These are phyloP conservation scores for Squalus acanthias DNA, from an alignment of 2,797 vertebrate species.

Conservation along the genomic window DNA sequence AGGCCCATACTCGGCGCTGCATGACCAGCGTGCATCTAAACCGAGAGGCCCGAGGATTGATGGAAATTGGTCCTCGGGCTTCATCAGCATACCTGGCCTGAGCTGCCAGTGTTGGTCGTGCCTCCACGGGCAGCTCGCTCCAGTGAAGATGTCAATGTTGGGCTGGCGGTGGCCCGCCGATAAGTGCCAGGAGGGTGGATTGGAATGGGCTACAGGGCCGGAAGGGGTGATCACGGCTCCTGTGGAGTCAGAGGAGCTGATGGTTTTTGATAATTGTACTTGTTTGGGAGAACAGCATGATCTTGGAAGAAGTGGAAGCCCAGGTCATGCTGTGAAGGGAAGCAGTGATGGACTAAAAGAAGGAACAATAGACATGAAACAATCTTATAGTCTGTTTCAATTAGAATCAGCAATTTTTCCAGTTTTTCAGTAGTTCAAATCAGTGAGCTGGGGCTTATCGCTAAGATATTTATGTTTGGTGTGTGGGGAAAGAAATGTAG, in stretches of 20 bases:
- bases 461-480: background rate
- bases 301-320: background rate
- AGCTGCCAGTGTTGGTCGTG: background rate
- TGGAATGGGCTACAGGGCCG: background rate
- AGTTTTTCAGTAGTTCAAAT: background rate
- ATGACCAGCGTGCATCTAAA: background rate
- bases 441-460: background rate
- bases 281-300: background rate
- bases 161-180: background rate
- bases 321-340: background rate
- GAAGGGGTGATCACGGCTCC: background rate
- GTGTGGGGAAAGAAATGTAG: background rate
- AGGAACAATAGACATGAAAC: background rate
- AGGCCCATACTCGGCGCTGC: background rate
- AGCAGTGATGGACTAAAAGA: background rate
- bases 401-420: background rate
- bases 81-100: background rate
- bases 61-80: background rate
- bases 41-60: background rate
- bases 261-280: background rate
- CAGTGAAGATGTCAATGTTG: background rate
- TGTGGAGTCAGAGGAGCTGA: background rate
- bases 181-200: background rate
- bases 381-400: background rate
- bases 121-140: background rate